phyloP scores from a whole-genome alignment of 53 echinoderm and acorn worm species.

The Luidia sarsii region DNA sequence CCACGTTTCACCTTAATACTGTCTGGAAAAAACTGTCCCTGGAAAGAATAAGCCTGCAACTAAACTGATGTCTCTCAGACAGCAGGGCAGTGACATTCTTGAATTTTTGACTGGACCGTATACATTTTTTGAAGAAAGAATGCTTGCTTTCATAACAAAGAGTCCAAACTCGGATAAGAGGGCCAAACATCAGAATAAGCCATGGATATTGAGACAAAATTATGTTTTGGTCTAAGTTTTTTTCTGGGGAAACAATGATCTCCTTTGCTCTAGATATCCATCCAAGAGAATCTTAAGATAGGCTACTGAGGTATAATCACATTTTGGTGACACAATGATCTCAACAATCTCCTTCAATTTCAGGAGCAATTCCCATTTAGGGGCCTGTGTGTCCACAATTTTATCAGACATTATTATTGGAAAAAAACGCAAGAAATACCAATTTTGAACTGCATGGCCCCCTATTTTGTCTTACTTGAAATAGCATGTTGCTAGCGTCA shows the following conservation, averaged over 20 bases:
- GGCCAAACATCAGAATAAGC: constrained; percentile 52
- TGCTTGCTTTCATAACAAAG: constrained; percentile 53
- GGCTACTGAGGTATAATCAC: constrained; percentile 41
- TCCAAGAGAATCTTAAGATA: constrained; percentile 55
- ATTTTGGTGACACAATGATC: constrained; percentile 58
- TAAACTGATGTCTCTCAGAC: constrained; percentile 64
- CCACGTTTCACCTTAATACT: constrained; percentile 1
- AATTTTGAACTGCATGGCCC: constrained; percentile 72
- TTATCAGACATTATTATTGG: constrained; percentile 44
- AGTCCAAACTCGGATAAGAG: constrained; percentile 54
- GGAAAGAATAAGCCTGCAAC: constrained; percentile 49
- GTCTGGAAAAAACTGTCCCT: constrained; percentile 49
- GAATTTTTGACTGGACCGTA: constrained; percentile 46
- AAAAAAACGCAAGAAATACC: constrained; percentile 66
- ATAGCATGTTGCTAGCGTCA: constrained; percentile 50
- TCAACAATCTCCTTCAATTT: constrained; percentile 67
- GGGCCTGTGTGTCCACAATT: constrained; percentile 45
- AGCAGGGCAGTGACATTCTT: constrained; percentile 64
- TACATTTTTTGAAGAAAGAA: constrained; percentile 44
- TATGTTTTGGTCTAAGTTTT: constrained; percentile 61
- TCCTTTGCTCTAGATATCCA: constrained; percentile 58
- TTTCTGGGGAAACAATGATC: constrained; percentile 41
- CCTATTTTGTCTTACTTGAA: constrained; percentile 48
- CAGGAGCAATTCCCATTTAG: constrained; percentile 61
- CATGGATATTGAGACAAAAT: constrained; percentile 59